A percentile compares a stretch with the other conserved stretches of the same genome.
phyloP scores from a whole-genome alignment of 2,113 vertebrate genomes.

The Xenopus laevis region DNA sequence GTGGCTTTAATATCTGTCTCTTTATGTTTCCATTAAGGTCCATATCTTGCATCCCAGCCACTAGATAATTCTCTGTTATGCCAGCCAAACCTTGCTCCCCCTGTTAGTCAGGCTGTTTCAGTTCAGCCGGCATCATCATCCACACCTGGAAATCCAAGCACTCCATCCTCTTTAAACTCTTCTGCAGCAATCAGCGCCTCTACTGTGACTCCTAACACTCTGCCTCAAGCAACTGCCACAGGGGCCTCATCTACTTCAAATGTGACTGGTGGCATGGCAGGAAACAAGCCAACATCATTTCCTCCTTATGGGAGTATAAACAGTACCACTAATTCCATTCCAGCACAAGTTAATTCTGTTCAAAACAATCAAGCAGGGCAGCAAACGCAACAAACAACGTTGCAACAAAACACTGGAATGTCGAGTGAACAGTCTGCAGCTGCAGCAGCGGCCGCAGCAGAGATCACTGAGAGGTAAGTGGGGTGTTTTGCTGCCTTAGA shows the following conservation, averaged over 20 bases:
- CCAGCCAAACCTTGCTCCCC: constrained; percentile 76
- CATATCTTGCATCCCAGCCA: constrained; percentile 91
- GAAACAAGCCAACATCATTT: constrained; percentile 81
- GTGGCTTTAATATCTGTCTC: too few relatives aligned
- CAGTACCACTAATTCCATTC: constrained; percentile 61
- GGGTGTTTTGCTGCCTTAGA: not conserved
- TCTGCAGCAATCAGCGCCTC: constrained; percentile 62
- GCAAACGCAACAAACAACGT: constrained; percentile 60
- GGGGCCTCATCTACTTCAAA: constrained; percentile 66
- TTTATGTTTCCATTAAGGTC: constrained; percentile 67
- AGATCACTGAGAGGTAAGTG: constrained; percentile 88
- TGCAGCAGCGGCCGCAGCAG: constrained; percentile 71
- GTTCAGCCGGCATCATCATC: constrained; percentile 66
- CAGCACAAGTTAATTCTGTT: constrained; percentile 65
- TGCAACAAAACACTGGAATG: constrained; percentile 66
- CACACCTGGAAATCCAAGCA: constrained; percentile 64
- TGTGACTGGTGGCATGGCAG: constrained; percentile 63
- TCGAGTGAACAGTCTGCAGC: constrained; percentile 70
- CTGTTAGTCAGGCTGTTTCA: constrained; percentile 70
- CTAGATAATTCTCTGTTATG: constrained; percentile 86
- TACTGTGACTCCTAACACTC: constrained; percentile 63
- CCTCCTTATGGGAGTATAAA: constrained; percentile 79
- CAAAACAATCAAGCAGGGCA: constrained; percentile 78
- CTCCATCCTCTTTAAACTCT: constrained; percentile 58
- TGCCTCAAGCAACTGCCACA: constrained; percentile 71